phyloP scores from a whole-genome alignment of 2,797 vertebrate species.

The Cheracebus regulus region DNA sequence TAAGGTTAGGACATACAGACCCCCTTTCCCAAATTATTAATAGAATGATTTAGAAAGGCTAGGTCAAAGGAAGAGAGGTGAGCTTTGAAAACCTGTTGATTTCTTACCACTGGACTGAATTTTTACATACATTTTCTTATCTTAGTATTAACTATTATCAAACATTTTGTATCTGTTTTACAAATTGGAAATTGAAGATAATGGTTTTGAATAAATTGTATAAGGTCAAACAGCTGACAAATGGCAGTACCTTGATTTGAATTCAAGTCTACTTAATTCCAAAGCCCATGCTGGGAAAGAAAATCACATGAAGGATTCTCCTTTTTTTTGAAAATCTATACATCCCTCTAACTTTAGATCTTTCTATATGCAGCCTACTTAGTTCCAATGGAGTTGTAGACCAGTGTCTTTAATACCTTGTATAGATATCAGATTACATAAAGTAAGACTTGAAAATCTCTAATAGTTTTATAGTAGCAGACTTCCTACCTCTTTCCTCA shows the following conservation, averaged over 20 bases:
- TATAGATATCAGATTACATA: neutral
- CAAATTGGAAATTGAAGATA: neutral
- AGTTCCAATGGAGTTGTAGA: neutral
- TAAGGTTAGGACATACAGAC: neutral
- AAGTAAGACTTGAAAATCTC: neutral
- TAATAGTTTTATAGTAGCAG: neutral
- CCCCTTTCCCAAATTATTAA: neutral
- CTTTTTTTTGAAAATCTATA: conserved; percentile 15
- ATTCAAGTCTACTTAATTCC: neutral
- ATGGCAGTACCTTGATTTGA: neutral
- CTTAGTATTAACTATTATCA: neutral
- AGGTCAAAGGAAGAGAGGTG: neutral
- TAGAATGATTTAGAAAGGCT: neutral
- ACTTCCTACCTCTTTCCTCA: neutral
- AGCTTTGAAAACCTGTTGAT: neutral
- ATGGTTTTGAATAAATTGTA: neutral
- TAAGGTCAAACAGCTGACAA: neutral
- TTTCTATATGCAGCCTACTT: neutral
- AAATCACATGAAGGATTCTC: neutral
- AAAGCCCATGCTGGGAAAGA: neutral
- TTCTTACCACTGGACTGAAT: neutral
- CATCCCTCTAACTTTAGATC: neutral
- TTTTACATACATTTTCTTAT: neutral
- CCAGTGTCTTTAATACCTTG: neutral
- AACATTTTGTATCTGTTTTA: neutral